Evolutionary conservation across 1,140 invertebrate genomes (phyloP), one percentile per base, ranked within the genome.

Genomic region (Arctopsyche grandis): DNA sequence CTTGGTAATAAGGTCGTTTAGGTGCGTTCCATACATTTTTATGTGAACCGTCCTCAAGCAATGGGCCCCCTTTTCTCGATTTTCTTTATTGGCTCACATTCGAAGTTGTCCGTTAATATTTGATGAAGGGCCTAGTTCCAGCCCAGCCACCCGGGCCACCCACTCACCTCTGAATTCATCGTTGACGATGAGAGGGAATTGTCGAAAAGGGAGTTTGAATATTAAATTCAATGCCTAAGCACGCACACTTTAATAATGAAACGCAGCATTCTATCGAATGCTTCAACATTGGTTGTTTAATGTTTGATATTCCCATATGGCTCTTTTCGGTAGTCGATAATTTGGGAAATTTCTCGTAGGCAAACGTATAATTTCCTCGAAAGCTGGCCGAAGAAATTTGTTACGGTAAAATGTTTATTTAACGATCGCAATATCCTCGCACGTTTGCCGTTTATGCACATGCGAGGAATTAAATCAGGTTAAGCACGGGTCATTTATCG

Each of bases 51-150:
- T 21, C 48, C 69, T 19, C 10, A 12, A 24, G 63, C 21, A 5
- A 52, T 12, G 48, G 0, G 63, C 21, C 12, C 24, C 48, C 48
- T 52, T 56, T 69, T 60, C 60, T 69, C 56, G 77, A 56, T 48
- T 78, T 78, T 78, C 77, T 78, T 78, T 78, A 78, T 78, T 73
- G 77, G 69, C 69, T 78, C 69, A 56, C 66, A 70, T 78, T 73
- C 48, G 52, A 78, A 78, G 77, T 71, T 71, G 22, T 78, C 69
- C 66, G 77, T 78, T 71, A 78, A 78, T 78, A 78, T 71, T 78
- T 71, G 69, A 78, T 71, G 24, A 71, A 69, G 77, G 44, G 76
- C 19, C 60, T 52, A n/a, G 21, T 12, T 12, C 9, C 48, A 0
- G 38, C 29, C 69, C 63, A 22, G 22, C 21, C 63, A 66, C 10